Base-by-base conservation (phyloP, 1,140 invertebrate genomes). In the Euura lappo region DNA sequence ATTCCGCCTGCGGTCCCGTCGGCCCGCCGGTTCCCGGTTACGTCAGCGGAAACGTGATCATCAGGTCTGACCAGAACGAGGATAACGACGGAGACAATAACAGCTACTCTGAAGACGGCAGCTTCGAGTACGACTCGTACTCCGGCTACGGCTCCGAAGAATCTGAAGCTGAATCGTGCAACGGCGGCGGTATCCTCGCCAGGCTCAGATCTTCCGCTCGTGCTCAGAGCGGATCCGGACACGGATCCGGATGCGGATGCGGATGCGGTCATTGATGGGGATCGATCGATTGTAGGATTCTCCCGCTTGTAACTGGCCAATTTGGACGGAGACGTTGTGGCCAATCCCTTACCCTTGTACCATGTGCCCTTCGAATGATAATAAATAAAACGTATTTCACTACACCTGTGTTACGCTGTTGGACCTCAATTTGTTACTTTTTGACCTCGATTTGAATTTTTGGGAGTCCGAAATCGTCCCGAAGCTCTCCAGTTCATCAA, bases 11-110 rank as follows among this genome's bases (percentile, higher is more conserved):
- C 64, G 80, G 79, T 45, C 73, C 77, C 4, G 2, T 77, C 6
- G 80, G 80, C 13, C 75, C 79, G 67, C 68, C 80, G 8, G 7
- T 74, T 28, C 76, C 76, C 28, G 79, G 64, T 42, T 82, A 80
- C 47, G 28, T 73, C 60, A 77, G 76, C 28, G 80, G 80, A 7
- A 64, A 28, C 7, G 45, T 81, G 3, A 66, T 68, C 13, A 43
- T 42, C 42, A 7, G 10, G 7, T 11, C 10, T 11, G 7, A 51
- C 2, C 74, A 6, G 65, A 79, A 45, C 42, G 67, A 13, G 4
- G 6, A 75, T 42, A 60, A 75, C 7, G 10, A 46, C 45, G 68
- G 44, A 7, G 45, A 65, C 51, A 45, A 65, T 3, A 71, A 75
- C 42, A 72, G 76, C 3, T 64, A 76, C 44, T 45, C 70, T 10